These are phyloP conservation scores for Oncorhynchus gorbuscha DNA, from an alignment of 2,113 vertebrate species.

Conservation along the genomic window DNA sequence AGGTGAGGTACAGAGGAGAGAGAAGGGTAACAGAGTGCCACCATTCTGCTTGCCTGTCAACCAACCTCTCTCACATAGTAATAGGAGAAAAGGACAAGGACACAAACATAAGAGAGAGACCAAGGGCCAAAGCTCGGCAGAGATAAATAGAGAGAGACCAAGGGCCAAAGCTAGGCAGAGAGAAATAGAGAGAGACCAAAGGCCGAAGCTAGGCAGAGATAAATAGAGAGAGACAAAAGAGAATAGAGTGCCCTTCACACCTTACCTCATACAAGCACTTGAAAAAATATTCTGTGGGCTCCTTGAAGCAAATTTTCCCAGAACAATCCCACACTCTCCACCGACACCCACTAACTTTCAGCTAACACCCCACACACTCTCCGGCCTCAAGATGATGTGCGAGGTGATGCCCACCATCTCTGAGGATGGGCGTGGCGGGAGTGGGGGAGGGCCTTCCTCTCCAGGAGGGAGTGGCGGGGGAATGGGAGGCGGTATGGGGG, in stretches of 20 bases:
- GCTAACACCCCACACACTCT: conserved; percentile 14
- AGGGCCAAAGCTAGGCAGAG: background rate
- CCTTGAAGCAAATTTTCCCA: background rate
- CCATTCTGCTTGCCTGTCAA: background rate
- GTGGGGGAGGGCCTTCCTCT: conserved; percentile 77
- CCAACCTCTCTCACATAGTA: background rate
- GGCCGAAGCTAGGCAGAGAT: background rate
- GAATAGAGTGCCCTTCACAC: background rate
- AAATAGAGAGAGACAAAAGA: background rate
- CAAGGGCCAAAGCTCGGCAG: background rate
- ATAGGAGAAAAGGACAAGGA: background rate
- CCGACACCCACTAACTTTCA: conserved; percentile 18
- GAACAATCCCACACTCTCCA: background rate
- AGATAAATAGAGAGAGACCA: background rate
- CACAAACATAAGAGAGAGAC: background rate
- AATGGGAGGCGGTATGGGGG: conserved; percentile 69
- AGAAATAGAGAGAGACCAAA: background rate
- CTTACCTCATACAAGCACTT: background rate
- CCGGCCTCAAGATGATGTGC: conserved; percentile 87
- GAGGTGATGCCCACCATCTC: conserved; percentile 97
- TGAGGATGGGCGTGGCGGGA: conserved; percentile 83
- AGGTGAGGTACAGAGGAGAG: background rate
- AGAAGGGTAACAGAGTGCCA: background rate
- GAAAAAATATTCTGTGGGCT: background rate
- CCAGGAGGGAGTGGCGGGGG: conserved; percentile 76